Percentiles rank a stretch among this genome's conserved stretches.
Evolutionary conservation across 2,888 invertebrate genomes (phyloP).

Genomic region (Apoderus coryli): DNA sequence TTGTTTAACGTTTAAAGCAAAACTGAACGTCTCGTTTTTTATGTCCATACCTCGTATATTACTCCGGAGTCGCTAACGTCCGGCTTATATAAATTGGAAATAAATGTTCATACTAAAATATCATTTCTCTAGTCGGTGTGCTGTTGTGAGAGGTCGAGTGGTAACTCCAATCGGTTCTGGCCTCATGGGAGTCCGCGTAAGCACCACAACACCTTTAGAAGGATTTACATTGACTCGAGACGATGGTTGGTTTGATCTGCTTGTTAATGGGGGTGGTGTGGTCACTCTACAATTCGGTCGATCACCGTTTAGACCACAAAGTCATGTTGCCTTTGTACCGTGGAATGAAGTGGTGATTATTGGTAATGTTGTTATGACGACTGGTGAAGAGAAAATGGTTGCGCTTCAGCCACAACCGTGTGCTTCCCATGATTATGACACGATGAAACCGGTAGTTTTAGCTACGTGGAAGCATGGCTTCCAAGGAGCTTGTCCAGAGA

Average conservation of each 20-base stretch:
- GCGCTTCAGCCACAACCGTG: conserved; percentile 61
- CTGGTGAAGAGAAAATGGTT: conserved; percentile 61
- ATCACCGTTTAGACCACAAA: conserved; percentile 77
- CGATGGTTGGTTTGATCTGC: conserved; percentile 93
- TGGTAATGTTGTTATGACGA: conserved; percentile 75
- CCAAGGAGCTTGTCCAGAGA: conserved; percentile 88
- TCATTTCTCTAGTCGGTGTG: conserved; percentile 66
- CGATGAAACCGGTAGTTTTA: conserved; percentile 84
- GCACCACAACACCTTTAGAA: conserved; percentile 85
- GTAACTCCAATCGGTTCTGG: conserved; percentile 84
- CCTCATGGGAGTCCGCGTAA: conserved; percentile 89
- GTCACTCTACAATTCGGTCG: conserved; percentile 90
- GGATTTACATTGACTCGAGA: conserved; percentile 89
- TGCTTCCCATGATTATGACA: conserved; percentile 76
- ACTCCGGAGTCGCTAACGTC: too few species aligned
- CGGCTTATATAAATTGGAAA: too few species aligned
- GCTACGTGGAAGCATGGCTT: conserved; percentile 93
- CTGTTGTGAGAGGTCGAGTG: conserved; percentile 92
- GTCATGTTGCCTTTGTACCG: conserved; percentile 80
- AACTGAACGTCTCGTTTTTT: too few species aligned
- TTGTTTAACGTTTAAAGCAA: too few species aligned
- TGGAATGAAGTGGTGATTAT: conserved; percentile 98
- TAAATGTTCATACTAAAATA: too few species aligned
- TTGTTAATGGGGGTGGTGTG: conserved; percentile 98
- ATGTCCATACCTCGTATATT: too few species aligned